These are phyloP conservation scores for Macrocentrus cingulum DNA, from an alignment of 1,140 invertebrate species.

Conservation along the genomic window DNA sequence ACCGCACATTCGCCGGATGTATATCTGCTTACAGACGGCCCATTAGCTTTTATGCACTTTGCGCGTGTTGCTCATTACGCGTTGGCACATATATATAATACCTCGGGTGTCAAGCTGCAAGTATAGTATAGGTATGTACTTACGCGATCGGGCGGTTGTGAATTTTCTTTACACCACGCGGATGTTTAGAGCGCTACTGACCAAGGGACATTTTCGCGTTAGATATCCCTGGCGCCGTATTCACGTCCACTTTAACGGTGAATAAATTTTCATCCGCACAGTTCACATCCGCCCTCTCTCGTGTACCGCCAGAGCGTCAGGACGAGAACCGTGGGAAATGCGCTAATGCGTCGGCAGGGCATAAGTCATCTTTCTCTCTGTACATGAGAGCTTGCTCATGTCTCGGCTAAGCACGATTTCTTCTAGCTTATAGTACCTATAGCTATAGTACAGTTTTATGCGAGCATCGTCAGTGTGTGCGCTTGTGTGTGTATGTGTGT, in stretches of 20 bases:
- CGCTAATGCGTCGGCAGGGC: conserved; percentile 33
- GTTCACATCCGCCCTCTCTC: conserved; percentile 16
- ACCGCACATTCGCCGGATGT: background rate
- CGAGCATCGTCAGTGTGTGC: too few relatives aligned
- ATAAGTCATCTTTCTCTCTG: conserved; percentile 31
- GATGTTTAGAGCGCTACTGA: too few relatives aligned
- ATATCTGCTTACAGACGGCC: background rate
- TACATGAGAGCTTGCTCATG: conserved; percentile 10
- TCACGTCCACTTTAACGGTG: conserved; percentile 22
- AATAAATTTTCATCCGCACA: conserved; percentile 33
- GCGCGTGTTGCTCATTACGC: conserved; percentile 2
- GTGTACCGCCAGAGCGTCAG: conserved; percentile 1
- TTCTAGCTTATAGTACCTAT: background rate
- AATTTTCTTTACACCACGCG: too few relatives aligned
- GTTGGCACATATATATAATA: background rate
- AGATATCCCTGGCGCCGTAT: conserved; percentile 13
- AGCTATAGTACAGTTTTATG: background rate
- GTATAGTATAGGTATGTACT: too few relatives aligned
- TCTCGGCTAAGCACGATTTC: conserved; percentile 6
- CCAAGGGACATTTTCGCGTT: conserved; percentile 28
- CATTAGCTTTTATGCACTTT: background rate
- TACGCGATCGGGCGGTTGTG: too few relatives aligned
- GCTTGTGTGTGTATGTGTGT: too few relatives aligned
- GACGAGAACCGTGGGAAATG: conserved; percentile 32
- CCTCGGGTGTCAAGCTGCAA: conserved; percentile 1